Conservation (phyloP, 2,113 vertebrate genomes). For the Beaufortia kweichowensis region DNA sequence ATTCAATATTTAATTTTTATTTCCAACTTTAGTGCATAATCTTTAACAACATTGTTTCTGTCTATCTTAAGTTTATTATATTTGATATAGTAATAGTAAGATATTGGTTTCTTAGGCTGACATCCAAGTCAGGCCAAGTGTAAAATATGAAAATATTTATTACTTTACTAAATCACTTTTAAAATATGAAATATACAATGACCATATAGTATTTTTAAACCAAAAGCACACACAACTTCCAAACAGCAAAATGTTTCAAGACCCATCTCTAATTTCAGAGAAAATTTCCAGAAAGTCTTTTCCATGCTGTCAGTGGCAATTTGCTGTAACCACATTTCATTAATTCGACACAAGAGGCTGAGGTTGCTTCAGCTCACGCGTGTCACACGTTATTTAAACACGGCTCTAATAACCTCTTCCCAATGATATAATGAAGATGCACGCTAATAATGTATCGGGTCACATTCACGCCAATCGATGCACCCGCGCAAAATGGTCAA, state of each 20-base stretch:
- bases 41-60: neutral
- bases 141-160: no score
- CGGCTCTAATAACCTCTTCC: conserved; percentile 52
- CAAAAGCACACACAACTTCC: neutral
- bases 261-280: neutral
- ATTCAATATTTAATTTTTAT: no score
- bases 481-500: conserved; percentile 64
- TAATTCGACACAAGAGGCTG: neutral
- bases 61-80: neutral
- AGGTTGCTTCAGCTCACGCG: neutral
- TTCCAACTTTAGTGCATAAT: neutral
- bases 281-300: neutral
- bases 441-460: conserved; percentile 60
- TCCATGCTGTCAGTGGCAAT: neutral
- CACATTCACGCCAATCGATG: conserved; percentile 70
- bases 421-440: conserved; percentile 65
- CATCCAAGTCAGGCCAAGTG: no score
- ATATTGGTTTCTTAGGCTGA: neutral
- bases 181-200: neutral
- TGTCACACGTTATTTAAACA: conserved; percentile 41
- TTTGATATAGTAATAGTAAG: neutral
- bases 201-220: neutral
- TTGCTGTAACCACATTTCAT: neutral
- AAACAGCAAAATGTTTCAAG: neutral
- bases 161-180: no score